Conservation (phyloP, 2,797 vertebrate species). For the Gastrophryne carolinensis region DNA sequence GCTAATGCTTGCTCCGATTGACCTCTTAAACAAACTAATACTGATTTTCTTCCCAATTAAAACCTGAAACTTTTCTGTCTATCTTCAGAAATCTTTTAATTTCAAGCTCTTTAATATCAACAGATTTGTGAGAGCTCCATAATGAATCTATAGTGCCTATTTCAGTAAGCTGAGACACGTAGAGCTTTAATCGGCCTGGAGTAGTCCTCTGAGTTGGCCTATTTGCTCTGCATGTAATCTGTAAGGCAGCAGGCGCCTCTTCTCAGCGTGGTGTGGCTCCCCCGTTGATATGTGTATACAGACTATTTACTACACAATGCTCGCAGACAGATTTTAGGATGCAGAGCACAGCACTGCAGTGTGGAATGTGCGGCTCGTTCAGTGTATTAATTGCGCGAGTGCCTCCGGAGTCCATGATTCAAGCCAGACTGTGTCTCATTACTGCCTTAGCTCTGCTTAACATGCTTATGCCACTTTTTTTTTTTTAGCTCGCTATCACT, state of each 20-base stretch:
- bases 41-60: no score
- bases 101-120: no score
- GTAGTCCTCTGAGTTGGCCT: background rate
- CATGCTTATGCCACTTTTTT: conserved; percentile 8
- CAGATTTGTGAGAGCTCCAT: no score
- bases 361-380: conserved; percentile 19
- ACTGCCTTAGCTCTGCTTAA: background rate
- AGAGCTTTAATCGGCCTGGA: no score
- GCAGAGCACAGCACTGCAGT: conserved; percentile 28
- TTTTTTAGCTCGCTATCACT: background rate
- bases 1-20: no score
- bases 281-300: conserved; percentile 21
- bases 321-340: conserved; percentile 17
- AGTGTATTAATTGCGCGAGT: conserved; percentile 35
- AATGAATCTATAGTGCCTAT: no score
- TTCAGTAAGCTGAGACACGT: no score
- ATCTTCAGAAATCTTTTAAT: no score
- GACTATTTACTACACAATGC: conserved; percentile 7
- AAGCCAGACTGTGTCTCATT: conserved; percentile 35
- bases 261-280: background rate
- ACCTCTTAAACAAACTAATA: no score
- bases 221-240: background rate
- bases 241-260: background rate
- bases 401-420: conserved; percentile 22
- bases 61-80: no score